Conservation (phyloP, 2,888 invertebrate genomes). For the Lamellibrachia satsuma region DNA sequence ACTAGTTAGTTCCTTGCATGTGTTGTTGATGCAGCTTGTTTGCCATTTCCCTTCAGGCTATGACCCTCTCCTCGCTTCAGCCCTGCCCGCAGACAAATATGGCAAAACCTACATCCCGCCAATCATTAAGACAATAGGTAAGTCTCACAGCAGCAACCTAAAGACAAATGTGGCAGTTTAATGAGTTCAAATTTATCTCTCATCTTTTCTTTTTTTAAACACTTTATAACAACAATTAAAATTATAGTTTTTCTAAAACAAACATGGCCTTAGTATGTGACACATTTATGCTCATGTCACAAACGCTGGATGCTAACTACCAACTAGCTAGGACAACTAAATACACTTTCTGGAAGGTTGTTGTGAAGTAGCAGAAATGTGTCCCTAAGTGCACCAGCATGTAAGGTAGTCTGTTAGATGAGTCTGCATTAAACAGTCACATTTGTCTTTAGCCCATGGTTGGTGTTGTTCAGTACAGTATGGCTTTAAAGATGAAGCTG, state of each 20-base stretch:
- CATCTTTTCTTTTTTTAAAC: background rate
- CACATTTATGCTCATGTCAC: background rate
- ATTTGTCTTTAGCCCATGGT: background rate
- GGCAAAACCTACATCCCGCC: conserved; percentile 21
- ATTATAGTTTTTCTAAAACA: background rate
- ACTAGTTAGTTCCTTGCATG: background rate
- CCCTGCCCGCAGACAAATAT: background rate
- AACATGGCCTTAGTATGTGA: background rate
- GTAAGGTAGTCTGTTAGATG: too few species aligned
- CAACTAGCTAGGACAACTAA: too few species aligned
- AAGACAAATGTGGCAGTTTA: background rate
- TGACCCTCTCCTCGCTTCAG: conserved; percentile 7
- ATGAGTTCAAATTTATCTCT: background rate
- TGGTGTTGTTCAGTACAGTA: background rate
- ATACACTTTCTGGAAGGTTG: too few species aligned
- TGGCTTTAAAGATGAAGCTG: background rate
- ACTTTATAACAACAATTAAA: background rate
- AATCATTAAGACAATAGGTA: conserved; percentile 26
- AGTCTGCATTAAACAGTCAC: too few species aligned
- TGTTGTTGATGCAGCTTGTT: background rate
- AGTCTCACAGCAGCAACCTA: background rate
- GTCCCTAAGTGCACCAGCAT: too few species aligned
- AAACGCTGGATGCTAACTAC: background rate
- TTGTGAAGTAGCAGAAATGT: too few species aligned
- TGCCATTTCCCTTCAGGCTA: background rate